These are phyloP conservation scores for Hydropsyche tenuis DNA, from an alignment of 1,140 invertebrate species.

Conservation along the genomic window DNA sequence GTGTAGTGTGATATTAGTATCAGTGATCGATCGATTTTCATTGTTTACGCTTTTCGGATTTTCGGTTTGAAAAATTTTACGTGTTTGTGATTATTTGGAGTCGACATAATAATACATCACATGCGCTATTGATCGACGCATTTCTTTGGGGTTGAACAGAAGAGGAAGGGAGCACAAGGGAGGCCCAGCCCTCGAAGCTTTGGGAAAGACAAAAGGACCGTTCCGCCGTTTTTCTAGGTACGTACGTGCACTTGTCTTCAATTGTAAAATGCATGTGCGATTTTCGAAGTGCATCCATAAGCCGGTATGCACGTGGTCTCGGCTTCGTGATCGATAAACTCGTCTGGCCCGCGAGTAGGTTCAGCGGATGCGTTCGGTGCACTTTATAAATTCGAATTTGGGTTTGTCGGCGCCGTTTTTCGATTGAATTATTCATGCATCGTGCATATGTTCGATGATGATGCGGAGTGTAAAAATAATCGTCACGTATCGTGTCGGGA, in stretches of 20 bases:
- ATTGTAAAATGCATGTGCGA: neutral
- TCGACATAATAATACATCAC: neutral
- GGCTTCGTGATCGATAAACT: slow-evolving; percentile 48
- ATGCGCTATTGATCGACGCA: slow-evolving; percentile 48
- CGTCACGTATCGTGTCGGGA: too few species aligned
- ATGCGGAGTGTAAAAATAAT: too few species aligned
- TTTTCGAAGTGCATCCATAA: slow-evolving; percentile 1
- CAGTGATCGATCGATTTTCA: too few species aligned
- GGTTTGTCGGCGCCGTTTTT: too few species aligned
- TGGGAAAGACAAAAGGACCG: neutral
- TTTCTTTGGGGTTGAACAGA: slow-evolving; percentile 35
- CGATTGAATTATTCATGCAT: too few species aligned
- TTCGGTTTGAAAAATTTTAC: too few species aligned
- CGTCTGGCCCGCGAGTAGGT: slow-evolving; percentile 38
- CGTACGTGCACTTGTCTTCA: neutral
- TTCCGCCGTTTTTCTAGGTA: neutral
- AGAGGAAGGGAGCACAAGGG: slow-evolving; percentile 18
- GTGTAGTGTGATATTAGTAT: too few species aligned
- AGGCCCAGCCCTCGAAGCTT: neutral
- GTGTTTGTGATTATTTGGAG: too few species aligned
- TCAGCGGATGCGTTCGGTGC: neutral
- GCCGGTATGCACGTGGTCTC: slow-evolving; percentile 42
- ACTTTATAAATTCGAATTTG: too few species aligned
- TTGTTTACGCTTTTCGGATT: too few species aligned
- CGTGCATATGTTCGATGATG: too few species aligned